These are phyloP conservation scores for Riparia riparia DNA, from an alignment of 2,113 vertebrate species.

Conservation along the genomic window DNA sequence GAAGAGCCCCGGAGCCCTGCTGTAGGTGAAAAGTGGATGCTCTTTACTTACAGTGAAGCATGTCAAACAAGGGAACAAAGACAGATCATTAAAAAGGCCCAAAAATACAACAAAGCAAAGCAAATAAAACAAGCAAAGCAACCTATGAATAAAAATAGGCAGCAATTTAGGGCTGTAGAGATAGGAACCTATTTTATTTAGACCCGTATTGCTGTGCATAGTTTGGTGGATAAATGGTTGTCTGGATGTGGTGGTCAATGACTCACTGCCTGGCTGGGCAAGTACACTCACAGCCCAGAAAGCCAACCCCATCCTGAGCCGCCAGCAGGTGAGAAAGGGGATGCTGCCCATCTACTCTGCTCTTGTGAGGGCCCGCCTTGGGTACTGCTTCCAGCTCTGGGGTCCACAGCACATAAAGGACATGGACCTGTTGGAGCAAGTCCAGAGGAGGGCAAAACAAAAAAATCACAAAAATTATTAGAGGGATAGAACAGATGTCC, in stretches of 20 bases:
- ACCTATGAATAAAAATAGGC: neutral
- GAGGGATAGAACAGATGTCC: neutral
- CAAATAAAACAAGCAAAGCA: neutral
- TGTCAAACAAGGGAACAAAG: neutral
- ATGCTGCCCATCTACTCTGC: neutral
- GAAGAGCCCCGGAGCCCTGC: constrained; percentile 32
- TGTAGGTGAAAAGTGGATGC: constrained; percentile 48
- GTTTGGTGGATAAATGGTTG: neutral
- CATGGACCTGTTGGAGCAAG: neutral
- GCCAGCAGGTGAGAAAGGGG: neutral
- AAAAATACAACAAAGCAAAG: neutral
- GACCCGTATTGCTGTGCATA: fast-evolving
- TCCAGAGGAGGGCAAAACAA: neutral
- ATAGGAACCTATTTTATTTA: neutral
- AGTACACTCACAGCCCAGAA: neutral
- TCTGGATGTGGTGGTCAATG: neutral
- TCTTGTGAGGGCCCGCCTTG: neutral
- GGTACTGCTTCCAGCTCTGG: neutral
- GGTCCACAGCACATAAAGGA: neutral
- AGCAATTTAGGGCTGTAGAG: neutral
- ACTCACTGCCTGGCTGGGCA: neutral
- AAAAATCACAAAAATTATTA: neutral
- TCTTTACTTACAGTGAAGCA: constrained; percentile 2
- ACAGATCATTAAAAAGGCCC: neutral
- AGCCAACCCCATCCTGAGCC: neutral